Evolutionary conservation across 2,888 invertebrate species (phyloP), one percentile per base, ranked within the genome.

Genomic region (Saturnia pavonia): DNA sequence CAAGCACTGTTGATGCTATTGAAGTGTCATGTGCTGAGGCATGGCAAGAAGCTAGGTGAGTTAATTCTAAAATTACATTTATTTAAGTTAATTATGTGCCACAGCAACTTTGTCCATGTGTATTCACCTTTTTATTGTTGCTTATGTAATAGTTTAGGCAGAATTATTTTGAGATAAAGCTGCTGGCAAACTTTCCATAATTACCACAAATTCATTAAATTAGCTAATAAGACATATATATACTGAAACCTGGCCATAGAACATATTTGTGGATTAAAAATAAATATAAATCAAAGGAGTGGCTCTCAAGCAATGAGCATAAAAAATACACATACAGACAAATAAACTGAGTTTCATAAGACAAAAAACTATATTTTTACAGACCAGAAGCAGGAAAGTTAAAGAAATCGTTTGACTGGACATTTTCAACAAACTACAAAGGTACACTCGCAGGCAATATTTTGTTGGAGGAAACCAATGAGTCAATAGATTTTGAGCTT

Each of bases 391-490:
- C 96, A 77, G 96, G 95, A 77, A 97, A 97, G 83, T 96, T 97
- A 83, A 95, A 97, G 70, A 97, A 96, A 83, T 97, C 98, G 25
- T 99, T 98, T 91, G 99, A 99, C 91, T 99, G 99, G 99, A 99
- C 99, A 0, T 99, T 97, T 86, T 97, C 97, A 27, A 98, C 98
- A 45, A 96, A 97, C 83, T 99, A 99, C 88, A 96, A 96, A 85
- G 99, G 99, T 57, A 96, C 96, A 27, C 83, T 96, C 51, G 92
- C 95, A 70, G 95, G 96, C 14, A 91, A 95, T 73, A 94, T 96
- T 79, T 84, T 90, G 69, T 80, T 96, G 16, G 94, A 95, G 78
- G 87, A 94, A 67, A 97, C 97, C 0, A 94, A 96, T 63, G 96
- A 97, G 83, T 92, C 95, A 76, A 97, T 99, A 70, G 96, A 99